phyloP scores from a whole-genome alignment of 2,888 invertebrate genomes.

The Thalpophila matura region DNA sequence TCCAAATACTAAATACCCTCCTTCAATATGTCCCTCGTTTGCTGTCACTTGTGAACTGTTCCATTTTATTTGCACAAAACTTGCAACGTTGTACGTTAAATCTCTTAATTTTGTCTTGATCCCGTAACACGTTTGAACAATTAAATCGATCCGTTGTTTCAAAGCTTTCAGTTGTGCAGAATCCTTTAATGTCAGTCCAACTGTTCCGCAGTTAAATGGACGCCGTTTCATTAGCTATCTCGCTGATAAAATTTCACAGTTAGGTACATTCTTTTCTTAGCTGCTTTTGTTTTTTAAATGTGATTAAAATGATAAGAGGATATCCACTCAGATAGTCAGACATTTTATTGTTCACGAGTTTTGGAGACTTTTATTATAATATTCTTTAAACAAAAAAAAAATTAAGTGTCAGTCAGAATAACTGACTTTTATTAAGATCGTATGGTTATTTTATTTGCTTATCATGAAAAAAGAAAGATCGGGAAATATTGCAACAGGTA shows the following conservation, averaged over 20 bases:
- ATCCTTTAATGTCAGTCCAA: constrained; percentile 55
- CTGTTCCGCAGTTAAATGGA: constrained; percentile 52
- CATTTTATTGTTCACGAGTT: constrained; percentile 6
- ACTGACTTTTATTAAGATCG: too few species aligned
- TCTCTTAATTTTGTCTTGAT: constrained; percentile 48
- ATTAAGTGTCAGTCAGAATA: too few species aligned
- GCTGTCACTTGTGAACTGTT: constrained; percentile 20
- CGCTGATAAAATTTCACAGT: constrained; percentile 34
- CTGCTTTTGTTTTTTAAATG: constrained; percentile 10
- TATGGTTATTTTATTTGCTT: too few species aligned
- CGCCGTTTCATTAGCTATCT: constrained; percentile 47
- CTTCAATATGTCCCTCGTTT: too few species aligned
- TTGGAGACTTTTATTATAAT: too few species aligned
- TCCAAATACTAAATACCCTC: too few species aligned
- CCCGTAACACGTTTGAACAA: constrained; percentile 45
- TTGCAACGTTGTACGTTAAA: constrained; percentile 32
- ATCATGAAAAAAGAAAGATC: too few species aligned
- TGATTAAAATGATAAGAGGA: constrained; percentile 7
- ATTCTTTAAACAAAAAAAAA: too few species aligned
- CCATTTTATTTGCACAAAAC: constrained; percentile 20
- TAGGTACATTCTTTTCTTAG: constrained; percentile 32
- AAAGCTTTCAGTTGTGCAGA: constrained; percentile 44
- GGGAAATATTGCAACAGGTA: too few species aligned
- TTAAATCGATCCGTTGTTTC: constrained; percentile 50
- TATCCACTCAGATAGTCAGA: not conserved